Percentiles rank a stretch among this genome's conserved stretches.
Evolutionary conservation across 1,140 invertebrate genomes (phyloP).

Genomic region (Conus betulinus): DNA sequence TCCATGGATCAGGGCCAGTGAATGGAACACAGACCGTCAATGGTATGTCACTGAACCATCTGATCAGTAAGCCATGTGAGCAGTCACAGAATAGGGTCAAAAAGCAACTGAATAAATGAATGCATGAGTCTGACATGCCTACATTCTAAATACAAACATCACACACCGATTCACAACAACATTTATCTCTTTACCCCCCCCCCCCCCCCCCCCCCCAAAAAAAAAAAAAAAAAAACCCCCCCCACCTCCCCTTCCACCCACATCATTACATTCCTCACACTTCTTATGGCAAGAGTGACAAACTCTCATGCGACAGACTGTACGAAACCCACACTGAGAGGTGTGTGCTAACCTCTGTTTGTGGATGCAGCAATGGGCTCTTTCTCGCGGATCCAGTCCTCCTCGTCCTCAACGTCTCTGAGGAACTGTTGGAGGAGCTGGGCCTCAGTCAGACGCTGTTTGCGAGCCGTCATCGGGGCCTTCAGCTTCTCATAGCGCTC

Average conservation of each 20-base stretch:
- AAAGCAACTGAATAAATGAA: too few species aligned
- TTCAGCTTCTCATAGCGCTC: slow-evolving; percentile 89
- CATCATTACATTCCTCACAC: neutral
- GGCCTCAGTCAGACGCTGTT: slow-evolving; percentile 89
- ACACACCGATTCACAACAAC: too few species aligned
- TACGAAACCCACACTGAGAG: too few species aligned
- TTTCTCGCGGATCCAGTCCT: slow-evolving; percentile 99
- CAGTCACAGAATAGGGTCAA: too few species aligned
- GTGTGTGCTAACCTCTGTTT: slow-evolving; percentile 84
- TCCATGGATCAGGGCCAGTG: too few species aligned
- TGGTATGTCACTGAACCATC: too few species aligned
- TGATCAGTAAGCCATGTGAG: too few species aligned
- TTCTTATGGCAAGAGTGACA: neutral
- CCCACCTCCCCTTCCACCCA: neutral
- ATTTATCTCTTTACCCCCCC: neutral
- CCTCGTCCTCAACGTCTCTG: slow-evolving; percentile 98
- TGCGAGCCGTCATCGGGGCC: slow-evolving; percentile 70
- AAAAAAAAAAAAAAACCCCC: neutral
- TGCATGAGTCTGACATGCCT: too few species aligned
- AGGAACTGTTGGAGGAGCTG: slow-evolving; percentile 97
- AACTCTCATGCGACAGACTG: too few species aligned
- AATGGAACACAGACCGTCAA: too few species aligned
- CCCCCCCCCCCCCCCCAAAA: too few species aligned
- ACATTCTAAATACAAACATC: too few species aligned
- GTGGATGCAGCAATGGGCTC: slow-evolving; percentile 98